phyloP scores from a whole-genome alignment of 2,888 invertebrate species.

The Ptilodon capucinus region DNA sequence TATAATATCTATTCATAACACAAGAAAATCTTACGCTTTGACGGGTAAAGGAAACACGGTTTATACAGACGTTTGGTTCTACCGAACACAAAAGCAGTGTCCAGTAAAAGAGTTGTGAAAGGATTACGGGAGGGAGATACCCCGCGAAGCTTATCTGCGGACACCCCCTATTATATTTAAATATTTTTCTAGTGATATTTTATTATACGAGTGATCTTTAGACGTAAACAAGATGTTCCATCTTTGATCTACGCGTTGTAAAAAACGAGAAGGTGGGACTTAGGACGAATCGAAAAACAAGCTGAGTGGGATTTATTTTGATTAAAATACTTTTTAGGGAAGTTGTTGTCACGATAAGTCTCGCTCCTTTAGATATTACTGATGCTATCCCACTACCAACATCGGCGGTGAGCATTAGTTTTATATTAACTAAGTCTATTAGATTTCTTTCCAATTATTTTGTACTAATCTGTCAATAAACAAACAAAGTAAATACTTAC shows the following conservation, averaged over 20 bases:
- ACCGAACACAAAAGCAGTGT: slow-evolving; percentile 60
- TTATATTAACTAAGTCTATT: no score
- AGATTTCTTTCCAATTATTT: no score
- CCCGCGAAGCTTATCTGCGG: slow-evolving; percentile 60
- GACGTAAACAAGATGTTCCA: slow-evolving; percentile 34
- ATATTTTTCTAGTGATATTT: slow-evolving; percentile 78
- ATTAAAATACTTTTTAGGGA: no score
- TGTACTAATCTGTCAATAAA: no score
- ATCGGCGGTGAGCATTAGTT: no score
- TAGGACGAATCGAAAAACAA: slow-evolving; percentile 8
- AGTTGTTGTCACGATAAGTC: no score
- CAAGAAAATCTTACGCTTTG: neutral
- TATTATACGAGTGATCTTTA: slow-evolving; percentile 55
- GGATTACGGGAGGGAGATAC: slow-evolving; percentile 53
- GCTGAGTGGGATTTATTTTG: slow-evolving; percentile 27
- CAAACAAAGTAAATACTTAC: no score
- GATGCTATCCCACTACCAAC: no score
- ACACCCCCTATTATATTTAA: slow-evolving; percentile 63
- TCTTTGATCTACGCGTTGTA: slow-evolving; percentile 64
- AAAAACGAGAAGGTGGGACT: slow-evolving; percentile 2
- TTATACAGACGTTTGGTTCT: slow-evolving; percentile 12
- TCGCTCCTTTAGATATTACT: no score
- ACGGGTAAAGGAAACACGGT: neutral
- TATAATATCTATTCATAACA: no score
- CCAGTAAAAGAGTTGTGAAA: slow-evolving; percentile 65